phyloP scores from a whole-genome alignment of 2,113 vertebrate genomes.

The Gymnobelideus leadbeateri region DNA sequence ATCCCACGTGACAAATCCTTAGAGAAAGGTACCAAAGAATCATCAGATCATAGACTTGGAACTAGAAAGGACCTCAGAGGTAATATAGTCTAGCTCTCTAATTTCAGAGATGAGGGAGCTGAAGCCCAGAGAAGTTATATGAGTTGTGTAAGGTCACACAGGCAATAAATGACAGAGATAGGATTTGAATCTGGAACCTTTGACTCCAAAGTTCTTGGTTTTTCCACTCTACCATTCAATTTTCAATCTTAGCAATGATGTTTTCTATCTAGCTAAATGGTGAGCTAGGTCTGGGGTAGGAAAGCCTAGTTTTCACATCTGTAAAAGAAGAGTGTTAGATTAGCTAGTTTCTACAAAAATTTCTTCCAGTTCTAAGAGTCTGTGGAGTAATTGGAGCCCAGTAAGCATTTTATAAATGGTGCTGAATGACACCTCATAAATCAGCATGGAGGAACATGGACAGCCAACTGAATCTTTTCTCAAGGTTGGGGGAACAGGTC shows the following conservation, averaged over 20 bases:
- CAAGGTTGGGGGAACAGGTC: neutral
- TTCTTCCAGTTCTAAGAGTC: neutral
- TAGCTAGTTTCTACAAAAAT: neutral
- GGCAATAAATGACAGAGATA: neutral
- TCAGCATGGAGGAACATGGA: neutral
- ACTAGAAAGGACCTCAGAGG: neutral
- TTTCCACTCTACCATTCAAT: neutral
- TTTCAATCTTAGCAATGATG: neutral
- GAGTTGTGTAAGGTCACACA: neutral
- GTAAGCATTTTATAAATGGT: neutral
- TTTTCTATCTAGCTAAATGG: neutral
- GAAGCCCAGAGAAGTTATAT: neutral
- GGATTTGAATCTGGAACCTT: neutral
- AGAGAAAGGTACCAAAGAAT: neutral
- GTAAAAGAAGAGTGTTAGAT: neutral
- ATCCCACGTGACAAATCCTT: neutral
- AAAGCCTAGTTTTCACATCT: neutral
- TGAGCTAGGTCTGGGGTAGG: neutral
- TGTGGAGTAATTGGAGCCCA: neutral
- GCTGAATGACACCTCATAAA: neutral
- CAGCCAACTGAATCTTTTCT: neutral
- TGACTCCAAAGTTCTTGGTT: neutral
- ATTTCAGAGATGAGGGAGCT: neutral
- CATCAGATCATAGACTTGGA: neutral
- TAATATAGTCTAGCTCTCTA: neutral